phyloP scores from a whole-genome alignment of 2,113 vertebrate genomes.

The Steatornis caripensis region DNA sequence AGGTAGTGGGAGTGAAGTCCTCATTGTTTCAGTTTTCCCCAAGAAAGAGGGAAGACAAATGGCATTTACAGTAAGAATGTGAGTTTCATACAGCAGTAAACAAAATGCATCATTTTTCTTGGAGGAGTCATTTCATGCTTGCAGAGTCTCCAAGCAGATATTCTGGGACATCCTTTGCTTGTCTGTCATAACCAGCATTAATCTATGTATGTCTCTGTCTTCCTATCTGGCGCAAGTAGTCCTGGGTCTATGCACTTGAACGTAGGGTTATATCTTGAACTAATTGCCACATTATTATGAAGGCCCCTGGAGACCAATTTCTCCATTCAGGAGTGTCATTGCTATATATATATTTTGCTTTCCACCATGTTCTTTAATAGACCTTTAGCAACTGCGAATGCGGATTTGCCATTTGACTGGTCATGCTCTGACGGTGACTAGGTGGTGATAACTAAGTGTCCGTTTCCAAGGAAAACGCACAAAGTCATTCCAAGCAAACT shows the following conservation, averaged over 20 bases:
- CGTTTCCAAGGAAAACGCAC: neutral
- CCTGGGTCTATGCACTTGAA: neutral
- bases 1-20: neutral
- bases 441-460: neutral
- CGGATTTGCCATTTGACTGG: neutral
- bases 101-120: neutral
- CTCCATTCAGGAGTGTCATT: neutral
- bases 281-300: neutral
- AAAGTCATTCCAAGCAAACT: neutral
- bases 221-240: neutral
- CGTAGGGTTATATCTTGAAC: neutral
- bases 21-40: neutral
- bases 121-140: neutral
- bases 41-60: neutral
- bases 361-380: neutral
- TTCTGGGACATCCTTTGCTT: neutral
- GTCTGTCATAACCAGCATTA: neutral
- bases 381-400: neutral
- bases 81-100: neutral
- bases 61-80: neutral
- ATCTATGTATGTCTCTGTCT: neutral
- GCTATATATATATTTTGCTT: neutral
- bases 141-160: neutral
- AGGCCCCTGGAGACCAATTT: neutral
- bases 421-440: neutral